Evolutionary conservation across 30 jellyfish, hydroid and myxozoan genomes (phyloP).

Genomic region (Pelagia noctiluca): DNA sequence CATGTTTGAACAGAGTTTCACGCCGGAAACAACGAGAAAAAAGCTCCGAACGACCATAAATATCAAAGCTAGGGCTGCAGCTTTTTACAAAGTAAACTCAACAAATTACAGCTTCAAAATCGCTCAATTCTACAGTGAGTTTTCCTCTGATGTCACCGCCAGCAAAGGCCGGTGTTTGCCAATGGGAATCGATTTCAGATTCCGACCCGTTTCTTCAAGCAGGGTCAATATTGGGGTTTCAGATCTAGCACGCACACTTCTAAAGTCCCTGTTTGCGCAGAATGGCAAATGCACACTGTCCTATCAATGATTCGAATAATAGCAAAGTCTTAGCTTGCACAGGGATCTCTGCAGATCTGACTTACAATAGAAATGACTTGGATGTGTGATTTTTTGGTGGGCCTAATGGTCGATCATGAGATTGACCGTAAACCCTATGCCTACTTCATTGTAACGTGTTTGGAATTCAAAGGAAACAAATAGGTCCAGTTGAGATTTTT

Average conservation of each 20-base stretch:
- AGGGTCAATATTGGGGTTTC: constrained; percentile 48
- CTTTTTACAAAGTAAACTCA: constrained; percentile 8
- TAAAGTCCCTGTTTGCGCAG: constrained; percentile 47
- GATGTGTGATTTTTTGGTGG: no score
- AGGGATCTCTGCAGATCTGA: not conserved
- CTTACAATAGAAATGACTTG: not conserved
- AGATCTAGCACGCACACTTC: constrained; percentile 70
- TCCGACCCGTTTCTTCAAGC: constrained; percentile 2
- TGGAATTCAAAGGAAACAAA: no score
- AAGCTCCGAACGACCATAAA: no score
- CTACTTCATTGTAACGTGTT: no score
- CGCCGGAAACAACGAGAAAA: no score
- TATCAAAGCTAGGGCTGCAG: no score
- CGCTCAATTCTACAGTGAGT: not conserved
- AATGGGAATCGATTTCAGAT: constrained; percentile 34
- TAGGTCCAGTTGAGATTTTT: no score
- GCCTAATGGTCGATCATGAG: no score
- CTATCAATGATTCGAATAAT: not conserved
- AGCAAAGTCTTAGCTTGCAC: not conserved
- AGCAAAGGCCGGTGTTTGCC: constrained; percentile 25
- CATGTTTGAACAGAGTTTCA: no score
- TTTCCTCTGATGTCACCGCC: constrained; percentile 53
- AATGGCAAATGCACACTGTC: not conserved
- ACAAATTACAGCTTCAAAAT: not conserved
- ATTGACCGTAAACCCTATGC: no score